phyloP scores from a whole-genome alignment of 2,888 invertebrate genomes.

The Drosophila stalkeri region DNA sequence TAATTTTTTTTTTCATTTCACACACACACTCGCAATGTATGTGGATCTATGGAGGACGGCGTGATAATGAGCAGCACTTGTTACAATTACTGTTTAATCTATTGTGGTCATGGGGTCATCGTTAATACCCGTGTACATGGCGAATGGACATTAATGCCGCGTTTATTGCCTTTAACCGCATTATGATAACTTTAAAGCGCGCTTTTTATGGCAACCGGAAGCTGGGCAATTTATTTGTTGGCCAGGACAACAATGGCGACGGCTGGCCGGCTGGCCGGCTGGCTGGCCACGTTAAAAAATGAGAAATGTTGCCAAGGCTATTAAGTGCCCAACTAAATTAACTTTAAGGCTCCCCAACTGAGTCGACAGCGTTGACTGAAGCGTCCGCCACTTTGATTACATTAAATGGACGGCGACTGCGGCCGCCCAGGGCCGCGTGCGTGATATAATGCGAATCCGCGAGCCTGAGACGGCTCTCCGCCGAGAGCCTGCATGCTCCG shows the following conservation, averaged over 20 bases:
- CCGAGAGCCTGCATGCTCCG: conserved; percentile 14
- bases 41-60: not conserved
- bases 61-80: conserved; percentile 47
- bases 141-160: conserved; percentile 65
- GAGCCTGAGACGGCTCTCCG: not conserved
- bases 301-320: conserved; percentile 78
- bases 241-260: conserved; percentile 60
- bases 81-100: conserved; percentile 43
- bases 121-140: conserved; percentile 38
- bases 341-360: conserved; percentile 68
- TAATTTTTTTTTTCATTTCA: not conserved
- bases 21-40: not conserved
- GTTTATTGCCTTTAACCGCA: conserved; percentile 81
- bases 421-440: conserved; percentile 39
- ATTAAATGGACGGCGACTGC: conserved; percentile 56
- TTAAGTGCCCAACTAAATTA: conserved; percentile 82
- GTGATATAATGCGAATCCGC: conserved; percentile 69
- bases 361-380: conserved; percentile 3
- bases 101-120: conserved; percentile 31
- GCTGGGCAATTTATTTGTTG: conserved; percentile 69
- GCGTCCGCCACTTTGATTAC: conserved; percentile 71
- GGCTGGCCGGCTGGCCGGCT: not conserved
- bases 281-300: conserved; percentile 54
- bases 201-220: conserved; percentile 63
- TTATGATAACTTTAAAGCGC: conserved; percentile 78